Evolutionary conservation across 2,888 invertebrate genomes (phyloP), one percentile per base, ranked within the genome.

Genomic region (Anoplius nigerrimus): DNA sequence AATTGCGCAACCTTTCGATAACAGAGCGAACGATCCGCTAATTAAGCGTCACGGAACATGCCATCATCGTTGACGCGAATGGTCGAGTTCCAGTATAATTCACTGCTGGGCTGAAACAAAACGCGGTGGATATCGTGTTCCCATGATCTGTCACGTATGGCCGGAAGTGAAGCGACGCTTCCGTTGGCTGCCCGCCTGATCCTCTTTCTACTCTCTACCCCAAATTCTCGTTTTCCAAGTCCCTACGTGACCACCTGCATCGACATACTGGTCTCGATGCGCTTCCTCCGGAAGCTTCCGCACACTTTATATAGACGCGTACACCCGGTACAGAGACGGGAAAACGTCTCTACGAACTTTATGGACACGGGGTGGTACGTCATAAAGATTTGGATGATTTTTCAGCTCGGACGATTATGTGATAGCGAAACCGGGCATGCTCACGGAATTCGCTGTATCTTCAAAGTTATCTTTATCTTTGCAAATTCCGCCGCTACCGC

Each of bases 231-330:
- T 61, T 63, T 69, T 69, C 61, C 58, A 51, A 63, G 58, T 27
- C 51, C 46, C 64, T 62, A 69, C 65, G 69, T 64, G 67, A 63
- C 58, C 46, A 52, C 53, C 61, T 63, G 67, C 63, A 67, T 63
- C 67, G 67, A 22, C 53, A 45, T 55, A 55, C 16, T 15, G 18
- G n/a, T 48, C 48, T 48, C 16, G 48, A 48, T 48, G 48, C 13
- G 34, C 34, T 34, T 34, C 34, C 34, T 6, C 11, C 34, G 11
- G 34, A 34, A 3, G 34, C 34, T 34, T 13, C 11, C 11, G 34
- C 34, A 5, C 34, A 34, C 34, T 34, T 34, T 34, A 34, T 34
- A 34, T 34, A 34, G 2, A 6, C 8, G 11, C 34, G 11, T 13
- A 3, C 11, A 3, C 34, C 11, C 34, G 11, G 11, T 34, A 34